Evolutionary conservation across 2,888 invertebrate genomes (phyloP).

Genomic region (Eulithis prunata): DNA sequence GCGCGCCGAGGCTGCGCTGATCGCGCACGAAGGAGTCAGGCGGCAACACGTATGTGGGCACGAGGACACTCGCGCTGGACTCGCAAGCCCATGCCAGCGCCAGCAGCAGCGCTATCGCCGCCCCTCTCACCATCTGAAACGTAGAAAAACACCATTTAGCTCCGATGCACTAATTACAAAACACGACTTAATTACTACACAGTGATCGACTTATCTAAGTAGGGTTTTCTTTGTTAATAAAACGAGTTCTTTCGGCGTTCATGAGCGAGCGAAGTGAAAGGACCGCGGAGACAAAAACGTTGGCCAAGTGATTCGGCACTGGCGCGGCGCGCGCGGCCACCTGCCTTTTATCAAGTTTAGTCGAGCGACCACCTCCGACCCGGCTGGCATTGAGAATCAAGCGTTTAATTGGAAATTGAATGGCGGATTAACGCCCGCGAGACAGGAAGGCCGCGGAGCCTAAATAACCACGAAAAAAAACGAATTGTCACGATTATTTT

Average conservation of each 20-base stretch:
- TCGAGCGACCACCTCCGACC: conserved; percentile 74
- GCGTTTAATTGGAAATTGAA: conserved; percentile 83
- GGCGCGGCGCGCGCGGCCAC: conserved; percentile 73
- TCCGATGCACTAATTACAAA: conserved; percentile 48
- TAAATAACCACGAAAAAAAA: conserved; percentile 70
- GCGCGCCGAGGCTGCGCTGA: conserved; percentile 73
- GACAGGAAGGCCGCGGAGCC: conserved; percentile 78
- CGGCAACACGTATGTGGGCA: conserved; percentile 82
- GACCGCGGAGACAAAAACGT: conserved; percentile 76
- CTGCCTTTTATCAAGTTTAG: conserved; percentile 80
- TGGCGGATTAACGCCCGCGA: conserved; percentile 73
- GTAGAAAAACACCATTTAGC: conserved; percentile 71
- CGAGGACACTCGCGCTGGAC: conserved; percentile 75
- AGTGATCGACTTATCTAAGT: conserved; percentile 77
- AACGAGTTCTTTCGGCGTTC: conserved; percentile 62
- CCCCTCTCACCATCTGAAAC: conserved; percentile 84
- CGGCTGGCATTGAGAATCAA: conserved; percentile 81
- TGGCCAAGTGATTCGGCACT: conserved; percentile 68
- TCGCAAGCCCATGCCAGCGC: conserved; percentile 77
- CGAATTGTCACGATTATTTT: conserved; percentile 56
- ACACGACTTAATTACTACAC: conserved; percentile 47
- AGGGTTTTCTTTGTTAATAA: conserved; percentile 66
- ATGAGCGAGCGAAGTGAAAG: conserved; percentile 80
- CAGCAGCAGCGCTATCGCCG: conserved; percentile 76
- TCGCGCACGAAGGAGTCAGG: conserved; percentile 82